phyloP scores from a whole-genome alignment of 2,797 vertebrate genomes.

The Poeciliopsis paucimaculata region DNA sequence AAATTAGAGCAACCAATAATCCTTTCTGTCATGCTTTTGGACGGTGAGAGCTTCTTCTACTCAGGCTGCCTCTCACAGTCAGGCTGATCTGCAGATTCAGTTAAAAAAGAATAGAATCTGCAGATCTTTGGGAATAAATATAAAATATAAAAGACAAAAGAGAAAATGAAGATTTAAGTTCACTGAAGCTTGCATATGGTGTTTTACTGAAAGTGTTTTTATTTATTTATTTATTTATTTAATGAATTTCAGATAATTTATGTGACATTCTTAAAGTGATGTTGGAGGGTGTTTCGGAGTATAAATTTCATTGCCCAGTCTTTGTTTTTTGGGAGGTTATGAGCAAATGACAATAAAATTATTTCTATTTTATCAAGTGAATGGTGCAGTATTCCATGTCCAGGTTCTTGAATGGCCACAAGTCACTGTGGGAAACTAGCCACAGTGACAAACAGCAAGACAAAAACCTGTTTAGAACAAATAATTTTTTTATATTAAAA shows the following conservation, averaged over 20 bases:
- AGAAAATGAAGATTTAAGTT: neutral
- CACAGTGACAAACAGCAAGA: neutral
- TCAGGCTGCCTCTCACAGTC: too few species aligned
- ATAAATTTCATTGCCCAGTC: too few species aligned
- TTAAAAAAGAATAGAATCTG: too few species aligned
- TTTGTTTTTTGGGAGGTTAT: too few species aligned
- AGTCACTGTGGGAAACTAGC: neutral
- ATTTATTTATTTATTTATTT: too few species aligned
- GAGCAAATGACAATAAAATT: too few species aligned
- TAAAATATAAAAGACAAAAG: neutral
- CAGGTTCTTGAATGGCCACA: neutral
- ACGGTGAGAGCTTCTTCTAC: too few species aligned
- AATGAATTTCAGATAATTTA: too few species aligned
- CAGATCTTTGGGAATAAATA: neutral
- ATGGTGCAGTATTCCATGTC: rapidly evolving
- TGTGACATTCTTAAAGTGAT: too few species aligned
- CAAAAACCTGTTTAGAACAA: neutral
- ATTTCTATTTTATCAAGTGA: neutral
- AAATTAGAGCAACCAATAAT: too few species aligned
- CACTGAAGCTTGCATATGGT: neutral
- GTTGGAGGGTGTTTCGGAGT: too few species aligned
- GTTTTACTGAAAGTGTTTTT: neutral
- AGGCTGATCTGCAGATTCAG: neutral
- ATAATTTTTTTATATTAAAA: neutral
- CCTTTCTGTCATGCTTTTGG: neutral